phyloP scores from a whole-genome alignment of 2,797 vertebrate species.

The Rhincodon typus region DNA sequence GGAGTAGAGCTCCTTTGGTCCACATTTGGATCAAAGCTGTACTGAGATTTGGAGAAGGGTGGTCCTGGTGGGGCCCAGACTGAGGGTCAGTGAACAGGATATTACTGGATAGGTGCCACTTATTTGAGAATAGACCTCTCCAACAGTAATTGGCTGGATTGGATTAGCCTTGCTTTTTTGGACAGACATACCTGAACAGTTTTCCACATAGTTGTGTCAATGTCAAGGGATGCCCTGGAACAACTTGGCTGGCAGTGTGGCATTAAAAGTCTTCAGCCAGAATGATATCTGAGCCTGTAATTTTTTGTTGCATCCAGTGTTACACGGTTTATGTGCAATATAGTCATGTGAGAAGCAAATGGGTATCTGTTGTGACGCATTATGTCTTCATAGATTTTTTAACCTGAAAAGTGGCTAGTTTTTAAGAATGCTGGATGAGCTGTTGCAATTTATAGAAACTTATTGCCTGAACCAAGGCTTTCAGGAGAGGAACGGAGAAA shows the following conservation, averaged over 20 bases:
- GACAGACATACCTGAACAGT: too few species aligned
- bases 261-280: not conserved
- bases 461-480: not conserved
- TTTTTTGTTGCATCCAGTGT: not conserved
- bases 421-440: not conserved
- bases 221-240: too few species aligned
- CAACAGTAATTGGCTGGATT: too few species aligned
- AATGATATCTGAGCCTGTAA: not conserved
- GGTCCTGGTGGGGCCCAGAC: too few species aligned
- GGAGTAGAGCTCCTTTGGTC: too few species aligned
- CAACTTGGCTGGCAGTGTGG: too few species aligned
- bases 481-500: not conserved
- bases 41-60: too few species aligned
- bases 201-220: not conserved
- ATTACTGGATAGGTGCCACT: not conserved
- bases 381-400: not conserved
- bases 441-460: not conserved
- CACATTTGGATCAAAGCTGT: too few species aligned
- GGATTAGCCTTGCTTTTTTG: too few species aligned
- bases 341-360: not conserved
- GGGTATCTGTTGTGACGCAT: not conserved
- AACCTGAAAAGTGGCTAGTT: not conserved
- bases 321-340: not conserved
- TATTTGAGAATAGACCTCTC: too few species aligned
- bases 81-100: not conserved